Evolutionary conservation across 2,113 vertebrate species (phyloP).

Genomic region (Trinectes maculatus): DNA sequence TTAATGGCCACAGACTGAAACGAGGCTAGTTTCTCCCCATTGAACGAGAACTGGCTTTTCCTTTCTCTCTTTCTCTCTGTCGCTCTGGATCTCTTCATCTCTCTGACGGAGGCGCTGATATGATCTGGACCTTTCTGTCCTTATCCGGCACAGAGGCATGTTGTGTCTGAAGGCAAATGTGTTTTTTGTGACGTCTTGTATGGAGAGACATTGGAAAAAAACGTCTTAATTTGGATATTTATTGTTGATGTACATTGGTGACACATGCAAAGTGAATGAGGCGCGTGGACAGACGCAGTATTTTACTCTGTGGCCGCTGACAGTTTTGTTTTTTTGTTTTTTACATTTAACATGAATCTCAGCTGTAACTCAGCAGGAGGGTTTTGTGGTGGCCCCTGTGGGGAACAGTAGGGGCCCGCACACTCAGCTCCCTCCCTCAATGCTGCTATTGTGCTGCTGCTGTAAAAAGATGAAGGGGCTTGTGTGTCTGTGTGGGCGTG

Average conservation of each 20-base stretch:
- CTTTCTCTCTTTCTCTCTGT: not conserved
- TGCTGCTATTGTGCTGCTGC: slow-evolving; percentile 72
- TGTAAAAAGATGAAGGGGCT: slow-evolving; percentile 45
- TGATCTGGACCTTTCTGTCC: slow-evolving; percentile 27
- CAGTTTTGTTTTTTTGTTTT: too few species aligned
- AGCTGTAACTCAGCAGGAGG: slow-evolving; percentile 49
- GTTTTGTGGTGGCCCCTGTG: slow-evolving; percentile 36
- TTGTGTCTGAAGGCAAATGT: not conserved
- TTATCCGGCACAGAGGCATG: slow-evolving; percentile 10
- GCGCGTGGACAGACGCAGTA: slow-evolving; percentile 5
- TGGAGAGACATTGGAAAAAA: not conserved
- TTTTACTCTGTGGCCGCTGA: slow-evolving; percentile 32
- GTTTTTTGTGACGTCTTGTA: slow-evolving; percentile 9
- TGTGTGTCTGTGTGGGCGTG: not conserved
- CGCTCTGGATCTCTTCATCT: slow-evolving; percentile 23
- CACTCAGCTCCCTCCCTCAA: slow-evolving; percentile 62
- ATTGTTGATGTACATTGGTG: not conserved
- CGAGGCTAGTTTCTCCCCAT: slow-evolving; percentile 57
- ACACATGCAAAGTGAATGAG: not conserved
- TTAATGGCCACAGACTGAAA: slow-evolving; percentile 64
- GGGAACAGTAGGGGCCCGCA: slow-evolving; percentile 59
- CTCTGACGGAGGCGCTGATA: slow-evolving; percentile 42
- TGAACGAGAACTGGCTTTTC: slow-evolving; percentile 22
- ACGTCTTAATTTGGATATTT: slow-evolving; percentile 2
- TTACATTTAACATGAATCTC: slow-evolving; percentile 20